Conservation (phyloP, 2,888 invertebrate genomes). For the Neuroscelio doddi region DNA sequence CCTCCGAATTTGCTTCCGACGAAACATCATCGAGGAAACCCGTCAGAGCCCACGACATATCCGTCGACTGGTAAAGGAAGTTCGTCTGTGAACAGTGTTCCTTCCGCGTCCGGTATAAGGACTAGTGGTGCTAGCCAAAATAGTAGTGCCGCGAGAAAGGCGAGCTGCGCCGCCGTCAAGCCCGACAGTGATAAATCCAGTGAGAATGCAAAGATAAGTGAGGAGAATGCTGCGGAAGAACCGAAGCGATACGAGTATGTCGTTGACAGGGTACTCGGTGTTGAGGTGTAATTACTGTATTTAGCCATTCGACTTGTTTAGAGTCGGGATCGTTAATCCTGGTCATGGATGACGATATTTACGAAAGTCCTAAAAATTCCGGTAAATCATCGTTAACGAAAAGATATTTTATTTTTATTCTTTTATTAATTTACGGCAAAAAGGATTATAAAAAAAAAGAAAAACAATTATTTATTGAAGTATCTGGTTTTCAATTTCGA, state of each 20-base stretch:
- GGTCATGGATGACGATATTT: neutral
- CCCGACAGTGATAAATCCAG: slow-evolving; percentile 25
- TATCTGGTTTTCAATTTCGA: slow-evolving; percentile 10
- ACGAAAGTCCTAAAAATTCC: neutral
- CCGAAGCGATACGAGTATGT: slow-evolving; percentile 84
- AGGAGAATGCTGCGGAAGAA: slow-evolving; percentile 69
- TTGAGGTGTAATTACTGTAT: slow-evolving; percentile 80
- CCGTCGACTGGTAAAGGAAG: neutral
- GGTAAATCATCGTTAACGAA: neutral
- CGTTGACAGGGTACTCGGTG: slow-evolving; percentile 87
- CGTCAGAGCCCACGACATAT: slow-evolving; percentile 26
- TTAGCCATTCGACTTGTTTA: neutral
- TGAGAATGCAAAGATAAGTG: slow-evolving; percentile 34
- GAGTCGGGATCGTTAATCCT: neutral
- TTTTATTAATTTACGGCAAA: no score
- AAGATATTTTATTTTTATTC: no score
- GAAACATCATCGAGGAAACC: slow-evolving; percentile 52
- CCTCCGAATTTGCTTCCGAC: slow-evolving; percentile 7
- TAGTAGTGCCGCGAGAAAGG: slow-evolving; percentile 19
- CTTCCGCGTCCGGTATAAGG: slow-evolving; percentile 10
- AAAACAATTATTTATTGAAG: slow-evolving; percentile 19
- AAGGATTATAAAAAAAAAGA: neutral
- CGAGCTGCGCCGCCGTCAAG: slow-evolving; percentile 16
- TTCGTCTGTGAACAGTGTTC: slow-evolving; percentile 25
- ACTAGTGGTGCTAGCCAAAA: slow-evolving; percentile 21